phyloP scores from a whole-genome alignment of 2,797 vertebrate species.

The Anguilla obscura region DNA sequence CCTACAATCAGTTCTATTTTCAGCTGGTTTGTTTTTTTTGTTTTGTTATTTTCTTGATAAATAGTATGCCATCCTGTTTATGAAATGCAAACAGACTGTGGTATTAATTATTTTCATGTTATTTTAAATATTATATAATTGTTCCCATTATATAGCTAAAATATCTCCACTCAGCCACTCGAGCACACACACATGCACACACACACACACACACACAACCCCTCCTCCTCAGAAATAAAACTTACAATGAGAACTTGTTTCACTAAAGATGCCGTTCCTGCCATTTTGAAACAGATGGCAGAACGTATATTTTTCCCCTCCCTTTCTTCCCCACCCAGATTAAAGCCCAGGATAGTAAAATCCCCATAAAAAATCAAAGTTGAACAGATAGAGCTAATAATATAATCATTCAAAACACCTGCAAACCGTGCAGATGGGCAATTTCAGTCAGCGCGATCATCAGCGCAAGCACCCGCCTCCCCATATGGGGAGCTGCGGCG shows the following conservation, averaged over 20 bases:
- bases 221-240: slow-evolving; percentile 46
- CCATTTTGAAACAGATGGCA: slow-evolving; percentile 86
- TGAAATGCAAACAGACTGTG: slow-evolving; percentile 41
- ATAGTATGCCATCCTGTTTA: slow-evolving; percentile 40
- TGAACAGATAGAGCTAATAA: slow-evolving; percentile 97
- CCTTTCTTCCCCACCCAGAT: slow-evolving; percentile 48
- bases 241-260: slow-evolving; percentile 38
- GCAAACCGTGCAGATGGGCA: slow-evolving; percentile 95
- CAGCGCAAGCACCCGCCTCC: slow-evolving; percentile 82
- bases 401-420: slow-evolving; percentile 99
- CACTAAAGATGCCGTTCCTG: slow-evolving; percentile 62
- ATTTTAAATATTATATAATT: slow-evolving; percentile 52
- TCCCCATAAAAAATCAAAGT: slow-evolving; percentile 91
- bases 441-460: slow-evolving; percentile 89
- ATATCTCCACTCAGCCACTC: slow-evolving; percentile 28
- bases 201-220: slow-evolving; percentile 32
- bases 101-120: slow-evolving; percentile 51
- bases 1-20: neutral
- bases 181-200: slow-evolving; percentile 41
- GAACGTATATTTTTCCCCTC: slow-evolving; percentile 79
- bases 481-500: slow-evolving; percentile 89
- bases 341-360: slow-evolving; percentile 80
- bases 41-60: neutral
- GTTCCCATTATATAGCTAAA: slow-evolving; percentile 46
- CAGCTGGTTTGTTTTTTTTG: neutral